Base-by-base conservation (phyloP, 2,797 vertebrate species). In the Dryobates pubescens region DNA sequence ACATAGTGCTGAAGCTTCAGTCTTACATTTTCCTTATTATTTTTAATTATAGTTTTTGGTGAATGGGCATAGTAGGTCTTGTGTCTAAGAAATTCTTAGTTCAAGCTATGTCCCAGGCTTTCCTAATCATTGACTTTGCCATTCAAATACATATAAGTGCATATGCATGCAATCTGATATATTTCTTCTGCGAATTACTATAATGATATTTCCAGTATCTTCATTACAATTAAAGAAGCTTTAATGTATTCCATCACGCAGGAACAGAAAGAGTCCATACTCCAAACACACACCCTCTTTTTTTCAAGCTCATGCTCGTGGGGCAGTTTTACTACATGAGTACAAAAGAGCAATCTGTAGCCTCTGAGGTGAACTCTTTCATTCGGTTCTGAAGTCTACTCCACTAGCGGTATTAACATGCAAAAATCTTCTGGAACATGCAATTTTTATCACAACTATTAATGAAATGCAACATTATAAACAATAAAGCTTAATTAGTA, bases 401-500 rank as follows among this genome's bases (percentile, higher is more conserved):
- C 26, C 43, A 95, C 58, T 36, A 70, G 69, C 49, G 49, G 47
- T 74, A 96, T 74, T 91, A 95, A 90, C 38, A 83, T 47, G 82
- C 72, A 94, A 86, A 79, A 87, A 80, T 81, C 83, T 92, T 61
- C 90, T 91, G 74, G 83, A 96, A 95, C 62, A 61, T 68, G 32
- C 61, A 89, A 63, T 87, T 95, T 95, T 91, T 88, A 94, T 93
- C 88, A 89, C 73, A 82, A 86, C 93, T 95, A 97, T 97, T 98
- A 98, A 97, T 97, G 96, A 97, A 96, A 93, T 94, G 83, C 92
- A 96, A 82, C 95, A 95, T 96, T 92, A 97, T 97, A 98, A 98
- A 98, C 97, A 97, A 98, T 97, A 95, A 96, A 95, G 96, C 96
- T 98, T 97, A 97, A 98, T 98, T 98, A 98, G 96, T 96, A 97